Percentiles rank a stretch among this genome's conserved stretches.
phyloP scores from a whole-genome alignment of 2,113 vertebrate species.

The Polypterus bichir region DNA sequence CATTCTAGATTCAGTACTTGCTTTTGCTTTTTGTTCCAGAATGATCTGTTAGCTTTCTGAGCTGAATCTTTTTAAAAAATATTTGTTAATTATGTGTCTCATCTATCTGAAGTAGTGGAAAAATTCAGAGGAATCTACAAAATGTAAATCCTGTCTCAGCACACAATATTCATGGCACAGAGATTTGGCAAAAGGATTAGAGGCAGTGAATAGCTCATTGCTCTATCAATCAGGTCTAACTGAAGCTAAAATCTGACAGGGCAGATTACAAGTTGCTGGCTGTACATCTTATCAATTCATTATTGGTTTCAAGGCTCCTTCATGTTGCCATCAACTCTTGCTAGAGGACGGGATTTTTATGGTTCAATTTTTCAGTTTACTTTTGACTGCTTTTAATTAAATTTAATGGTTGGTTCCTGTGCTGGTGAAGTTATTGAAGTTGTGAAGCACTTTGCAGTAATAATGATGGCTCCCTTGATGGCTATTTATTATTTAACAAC shows the following conservation, averaged over 20 bases:
- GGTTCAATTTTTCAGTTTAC: slow-evolving; percentile 56
- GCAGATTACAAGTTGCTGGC: slow-evolving; percentile 40
- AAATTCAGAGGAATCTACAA: no score
- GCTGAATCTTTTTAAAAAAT: no score
- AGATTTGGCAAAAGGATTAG: slow-evolving; percentile 31
- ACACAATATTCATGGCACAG: slow-evolving; percentile 18
- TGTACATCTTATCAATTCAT: slow-evolving; percentile 47
- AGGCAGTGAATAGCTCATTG: slow-evolving; percentile 34
- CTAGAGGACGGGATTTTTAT: slow-evolving; percentile 44
- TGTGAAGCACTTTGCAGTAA: slow-evolving; percentile 48
- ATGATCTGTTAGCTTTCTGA: no score
- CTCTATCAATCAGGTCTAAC: slow-evolving; percentile 52
- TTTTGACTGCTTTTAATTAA: slow-evolving; percentile 68
- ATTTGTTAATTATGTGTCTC: no score
- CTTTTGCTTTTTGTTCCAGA: no score
- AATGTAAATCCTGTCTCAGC: slow-evolving; percentile 29
- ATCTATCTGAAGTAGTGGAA: no score
- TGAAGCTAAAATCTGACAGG: slow-evolving; percentile 47
- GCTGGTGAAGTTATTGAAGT: slow-evolving; percentile 44
- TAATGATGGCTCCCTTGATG: slow-evolving; percentile 57
- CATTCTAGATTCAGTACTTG: no score
- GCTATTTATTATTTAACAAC: slow-evolving; percentile 55
- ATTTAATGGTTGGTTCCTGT: slow-evolving; percentile 54
- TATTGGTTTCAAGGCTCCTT: slow-evolving; percentile 41
- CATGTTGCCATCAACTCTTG: slow-evolving; percentile 40